Evolutionary conservation across 2,113 vertebrate genomes (phyloP), one percentile per base, ranked within the genome.

Genomic region (Rhegmatorhina hoffmannsi): DNA sequence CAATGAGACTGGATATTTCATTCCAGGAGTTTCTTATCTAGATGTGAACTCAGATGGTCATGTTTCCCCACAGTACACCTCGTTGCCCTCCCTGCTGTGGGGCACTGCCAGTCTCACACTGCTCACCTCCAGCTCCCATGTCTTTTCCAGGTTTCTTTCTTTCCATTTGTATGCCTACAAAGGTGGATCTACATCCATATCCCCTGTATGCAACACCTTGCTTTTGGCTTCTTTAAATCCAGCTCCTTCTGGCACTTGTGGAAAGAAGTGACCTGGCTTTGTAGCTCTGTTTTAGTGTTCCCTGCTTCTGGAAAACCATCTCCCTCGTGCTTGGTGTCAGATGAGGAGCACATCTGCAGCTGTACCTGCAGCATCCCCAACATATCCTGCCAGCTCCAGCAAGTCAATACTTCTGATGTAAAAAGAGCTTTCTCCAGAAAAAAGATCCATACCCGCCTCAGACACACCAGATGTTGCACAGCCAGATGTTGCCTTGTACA

Each of bases 41-140:
- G 15, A 16, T 26, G 28, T 36, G 40, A 34, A n/a, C 19, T 21
- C 67, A 26, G 63, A 21, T 29, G 24, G 46, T 25, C 4, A 0
- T 0, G 0, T 92, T 89, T 56, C 46, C 52, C 19, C 28, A 9
- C 40, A 0, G 0, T 19, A 33, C 10, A 10, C 59, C 49, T 64
- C 1, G 0, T 7, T 63, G 46, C 31, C 69, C 38, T 34, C 26
- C 43, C 77, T 16, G 1, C 36, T 55, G 55, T 0, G 0, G 18
- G 56, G 34, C n/a, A 10, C 43, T 6, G 13, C 58, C 53, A 3
- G 1, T 16, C 36, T 44, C 21, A 3, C 5, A 7, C n/a, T 43
- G 25, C n/a, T 20, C 25, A 77, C 26, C 18, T 64, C n/a, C 63
- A 56, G 15, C 59, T 84, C 50, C 66, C 59, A 10, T 10, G 2